Conservation (phyloP, 1,140 invertebrate species). For the Bombus ignitus region DNA sequence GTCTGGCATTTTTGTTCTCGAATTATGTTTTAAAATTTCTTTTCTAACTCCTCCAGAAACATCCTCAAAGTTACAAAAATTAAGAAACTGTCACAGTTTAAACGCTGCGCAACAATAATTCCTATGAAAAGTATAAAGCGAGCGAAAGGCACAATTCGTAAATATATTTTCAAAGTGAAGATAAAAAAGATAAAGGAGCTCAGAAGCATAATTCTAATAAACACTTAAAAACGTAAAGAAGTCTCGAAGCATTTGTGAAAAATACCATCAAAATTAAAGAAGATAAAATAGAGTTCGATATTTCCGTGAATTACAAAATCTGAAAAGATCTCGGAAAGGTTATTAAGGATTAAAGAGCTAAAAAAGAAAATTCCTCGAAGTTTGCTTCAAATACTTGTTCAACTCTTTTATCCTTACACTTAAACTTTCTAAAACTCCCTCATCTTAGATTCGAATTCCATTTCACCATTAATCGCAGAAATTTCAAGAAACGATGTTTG, state of each 20-base stretch:
- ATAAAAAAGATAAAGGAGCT: background rate
- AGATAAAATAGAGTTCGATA: background rate
- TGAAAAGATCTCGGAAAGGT: background rate
- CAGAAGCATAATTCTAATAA: background rate
- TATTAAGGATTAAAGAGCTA: too few relatives aligned
- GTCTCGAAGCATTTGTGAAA: background rate
- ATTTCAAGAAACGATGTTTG: background rate
- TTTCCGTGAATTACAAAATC: background rate
- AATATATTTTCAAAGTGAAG: background rate
- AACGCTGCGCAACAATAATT: background rate
- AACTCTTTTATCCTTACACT: too few relatives aligned
- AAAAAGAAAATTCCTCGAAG: background rate
- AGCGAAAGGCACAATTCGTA: background rate
- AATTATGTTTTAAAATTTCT: too few relatives aligned
- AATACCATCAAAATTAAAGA: background rate
- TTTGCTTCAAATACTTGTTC: background rate
- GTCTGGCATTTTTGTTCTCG: background rate
- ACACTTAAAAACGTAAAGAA: background rate
- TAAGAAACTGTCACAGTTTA: background rate
- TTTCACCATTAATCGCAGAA: background rate
- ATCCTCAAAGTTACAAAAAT: background rate
- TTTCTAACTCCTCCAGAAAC: background rate
- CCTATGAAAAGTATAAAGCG: background rate
- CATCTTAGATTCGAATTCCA: background rate
- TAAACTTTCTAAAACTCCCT: background rate